Base-by-base conservation (phyloP, 1,140 invertebrate genomes). In the Drosophila equinoxialis region DNA sequence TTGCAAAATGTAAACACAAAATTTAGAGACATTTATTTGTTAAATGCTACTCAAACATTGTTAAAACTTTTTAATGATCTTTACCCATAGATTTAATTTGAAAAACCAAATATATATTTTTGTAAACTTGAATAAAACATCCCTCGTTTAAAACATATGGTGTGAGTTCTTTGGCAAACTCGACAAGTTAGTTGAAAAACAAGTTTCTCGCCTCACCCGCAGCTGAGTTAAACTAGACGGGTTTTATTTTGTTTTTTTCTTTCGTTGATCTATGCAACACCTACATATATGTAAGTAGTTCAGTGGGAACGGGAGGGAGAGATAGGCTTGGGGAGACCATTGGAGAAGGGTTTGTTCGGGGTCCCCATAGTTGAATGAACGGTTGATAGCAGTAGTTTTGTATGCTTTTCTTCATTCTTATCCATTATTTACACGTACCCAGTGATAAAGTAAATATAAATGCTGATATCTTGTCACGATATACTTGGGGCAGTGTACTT, bases 291-390 rank as follows among this genome's bases (percentile, higher is more conserved):
- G 74, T 54, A 55, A 30, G 30, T 67, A 55, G 45, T 26, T 35
- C 63, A 73, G 8, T 41, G 17, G 26, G 30, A 30, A 5, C 30
- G 30, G 30, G 30, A 30, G 33, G 37, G 35, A 37, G 10, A 14
- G 30, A 30, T 48, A 59, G 55, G n/a, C 11, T 6, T 14, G 5
- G 23, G 23, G 42, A 68, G 30, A 26, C 35, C 39, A 33, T 48
- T 42, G 62, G n/a, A 55, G 20, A 17, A 45, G 30, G 10, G 57
- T 45, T 62, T 37, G 78, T 41, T 79, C 66, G 70, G 35, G 65
- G 83, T 65, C 65, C 66, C 62, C 33, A 45, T 58, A 66, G 82
- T 86, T 86, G 82, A 82, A 86, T 77, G 72, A 66, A 82, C 83
- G 79, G 30, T 68, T 58, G 37, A 51, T 39, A 57, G 33, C 57